Evolutionary conservation across 2,797 vertebrate genomes (phyloP).

Genomic region (Pangasius mekongensis): DNA sequence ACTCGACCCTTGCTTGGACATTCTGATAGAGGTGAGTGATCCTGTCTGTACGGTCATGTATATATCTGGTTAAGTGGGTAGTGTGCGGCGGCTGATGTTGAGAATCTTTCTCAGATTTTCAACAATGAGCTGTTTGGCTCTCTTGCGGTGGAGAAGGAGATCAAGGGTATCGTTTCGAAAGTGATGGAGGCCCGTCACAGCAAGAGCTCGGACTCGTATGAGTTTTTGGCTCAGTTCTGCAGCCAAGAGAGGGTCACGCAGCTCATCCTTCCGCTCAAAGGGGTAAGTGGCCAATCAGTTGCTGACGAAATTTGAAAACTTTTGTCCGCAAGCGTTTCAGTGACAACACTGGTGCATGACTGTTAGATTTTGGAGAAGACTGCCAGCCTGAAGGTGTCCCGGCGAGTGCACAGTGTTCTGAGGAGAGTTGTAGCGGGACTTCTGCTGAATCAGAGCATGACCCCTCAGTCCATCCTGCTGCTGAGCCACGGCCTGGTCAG

Average conservation of each 20-base stretch:
- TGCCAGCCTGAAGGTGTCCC: conserved; percentile 86
- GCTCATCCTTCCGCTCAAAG: conserved; percentile 91
- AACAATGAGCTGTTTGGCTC: conserved; percentile 93
- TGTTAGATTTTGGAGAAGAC: conserved; percentile 87
- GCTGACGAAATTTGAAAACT: background rate
- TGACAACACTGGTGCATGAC: background rate
- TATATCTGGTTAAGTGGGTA: conserved; percentile 69
- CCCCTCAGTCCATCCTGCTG: conserved; percentile 81
- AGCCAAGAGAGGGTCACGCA: conserved; percentile 86
- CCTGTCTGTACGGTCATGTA: conserved; percentile 39
- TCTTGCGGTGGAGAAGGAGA: conserved; percentile 92
- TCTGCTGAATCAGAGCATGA: conserved; percentile 85
- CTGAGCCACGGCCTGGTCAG: conserved; percentile 91
- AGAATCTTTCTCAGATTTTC: conserved; percentile 78
- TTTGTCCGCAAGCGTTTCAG: background rate
- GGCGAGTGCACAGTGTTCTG: conserved; percentile 86
- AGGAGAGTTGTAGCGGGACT: conserved; percentile 86
- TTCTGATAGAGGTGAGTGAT: conserved; percentile 84
- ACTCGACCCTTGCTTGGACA: conserved; percentile 89
- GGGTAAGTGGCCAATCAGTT: conserved; percentile 73
- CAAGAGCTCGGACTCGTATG: conserved; percentile 94
- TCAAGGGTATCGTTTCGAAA: conserved; percentile 94
- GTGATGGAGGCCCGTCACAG: conserved; percentile 96
- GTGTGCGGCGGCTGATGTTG: conserved; percentile 60
- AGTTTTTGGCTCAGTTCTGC: conserved; percentile 89